Evolutionary conservation across 2,797 vertebrate genomes (phyloP).

Genomic region (Mormyrops boulengeri): DNA sequence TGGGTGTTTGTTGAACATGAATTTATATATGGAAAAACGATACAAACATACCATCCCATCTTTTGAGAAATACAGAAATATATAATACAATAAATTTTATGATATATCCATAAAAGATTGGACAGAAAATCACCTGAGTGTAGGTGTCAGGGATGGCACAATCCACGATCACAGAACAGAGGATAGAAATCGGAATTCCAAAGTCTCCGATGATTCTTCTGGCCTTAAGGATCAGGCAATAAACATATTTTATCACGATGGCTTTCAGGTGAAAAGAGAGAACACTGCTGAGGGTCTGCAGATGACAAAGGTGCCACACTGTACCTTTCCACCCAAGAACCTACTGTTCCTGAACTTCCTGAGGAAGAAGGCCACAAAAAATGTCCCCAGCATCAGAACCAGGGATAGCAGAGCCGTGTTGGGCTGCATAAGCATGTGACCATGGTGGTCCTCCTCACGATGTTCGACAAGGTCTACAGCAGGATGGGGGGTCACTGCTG

Average conservation of each 20-base stretch:
- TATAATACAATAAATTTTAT: background rate
- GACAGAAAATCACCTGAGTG: conserved; percentile 69
- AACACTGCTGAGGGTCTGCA: background rate
- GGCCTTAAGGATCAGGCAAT: conserved; percentile 55
- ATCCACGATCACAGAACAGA: conserved; percentile 84
- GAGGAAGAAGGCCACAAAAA: conserved; percentile 94
- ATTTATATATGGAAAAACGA: background rate
- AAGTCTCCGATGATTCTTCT: conserved; percentile 93
- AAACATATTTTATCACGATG: background rate
- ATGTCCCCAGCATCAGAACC: conserved; percentile 96
- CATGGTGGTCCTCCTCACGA: background rate
- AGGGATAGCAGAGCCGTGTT: conserved; percentile 94
- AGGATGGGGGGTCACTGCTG: conserved; percentile 34
- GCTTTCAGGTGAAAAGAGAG: background rate
- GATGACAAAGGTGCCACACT: background rate
- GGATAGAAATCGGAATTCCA: conserved; percentile 90
- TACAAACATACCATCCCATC: background rate
- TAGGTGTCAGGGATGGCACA: conserved; percentile 83
- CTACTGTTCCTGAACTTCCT: conserved; percentile 95
- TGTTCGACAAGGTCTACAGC: background rate
- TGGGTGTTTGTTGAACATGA: background rate
- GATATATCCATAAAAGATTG: background rate
- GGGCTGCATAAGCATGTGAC: conserved; percentile 70
- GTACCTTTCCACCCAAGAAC: conserved; percentile 91
- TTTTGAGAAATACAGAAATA: background rate